Conservation (phyloP, 1,140 invertebrate genomes). For the Micrasema longulum region DNA sequence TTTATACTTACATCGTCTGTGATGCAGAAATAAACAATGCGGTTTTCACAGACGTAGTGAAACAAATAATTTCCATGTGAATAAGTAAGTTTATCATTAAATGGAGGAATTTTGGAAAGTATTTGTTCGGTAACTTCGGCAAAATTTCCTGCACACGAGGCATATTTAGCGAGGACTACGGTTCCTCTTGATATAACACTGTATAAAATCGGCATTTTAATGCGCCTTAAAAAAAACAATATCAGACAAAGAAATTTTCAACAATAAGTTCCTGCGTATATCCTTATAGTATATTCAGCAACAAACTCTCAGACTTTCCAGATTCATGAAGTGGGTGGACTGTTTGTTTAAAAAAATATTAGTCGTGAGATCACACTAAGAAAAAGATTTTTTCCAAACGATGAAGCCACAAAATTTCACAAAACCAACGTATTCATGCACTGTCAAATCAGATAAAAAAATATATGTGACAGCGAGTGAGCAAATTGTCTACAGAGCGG, state of each 20-base stretch:
- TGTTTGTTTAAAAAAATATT: too few relatives aligned
- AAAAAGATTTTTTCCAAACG: not conserved
- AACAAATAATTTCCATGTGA: constrained; percentile 93
- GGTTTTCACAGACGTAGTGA: constrained; percentile 90
- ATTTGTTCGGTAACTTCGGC: constrained; percentile 94
- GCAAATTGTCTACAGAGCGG: not conserved
- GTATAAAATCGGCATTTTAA: constrained; percentile 86
- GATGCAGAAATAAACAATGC: constrained; percentile 92
- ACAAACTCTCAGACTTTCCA: constrained; percentile 6
- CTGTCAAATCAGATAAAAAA: constrained; percentile 37
- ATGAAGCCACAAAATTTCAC: constrained; percentile 31
- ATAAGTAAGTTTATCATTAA: constrained; percentile 91
- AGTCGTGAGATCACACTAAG: too few relatives aligned
- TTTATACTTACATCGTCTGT: constrained; percentile 92
- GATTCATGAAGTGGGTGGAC: not conserved
- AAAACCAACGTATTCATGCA: not conserved
- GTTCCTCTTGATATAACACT: constrained; percentile 89
- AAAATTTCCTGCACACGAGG: constrained; percentile 92
- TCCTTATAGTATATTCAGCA: constrained; percentile 6
- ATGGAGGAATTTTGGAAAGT: constrained; percentile 83
- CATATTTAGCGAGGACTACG: constrained; percentile 90
- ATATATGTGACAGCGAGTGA: constrained; percentile 20
- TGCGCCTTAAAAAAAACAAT: constrained; percentile 26
- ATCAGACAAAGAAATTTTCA: constrained; percentile 37
- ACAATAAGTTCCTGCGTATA: constrained; percentile 25